Evolutionary conservation across 2,888 invertebrate species (phyloP).

Genomic region (Acrobeloides nanus): DNA sequence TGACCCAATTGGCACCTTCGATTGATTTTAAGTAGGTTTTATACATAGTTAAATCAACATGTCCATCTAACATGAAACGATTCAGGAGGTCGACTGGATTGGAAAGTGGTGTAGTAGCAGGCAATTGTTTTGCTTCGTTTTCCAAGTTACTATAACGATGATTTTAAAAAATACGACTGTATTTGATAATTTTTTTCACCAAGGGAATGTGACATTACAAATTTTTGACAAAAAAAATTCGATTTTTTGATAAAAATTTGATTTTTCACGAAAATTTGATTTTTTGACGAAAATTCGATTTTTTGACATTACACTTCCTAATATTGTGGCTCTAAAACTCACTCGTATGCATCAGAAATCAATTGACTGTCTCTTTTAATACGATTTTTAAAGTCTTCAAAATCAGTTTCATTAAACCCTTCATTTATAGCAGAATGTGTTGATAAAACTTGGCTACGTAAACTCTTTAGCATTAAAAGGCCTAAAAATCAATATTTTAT

Average conservation of each 20-base stretch:
- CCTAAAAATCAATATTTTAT: conserved; percentile 5
- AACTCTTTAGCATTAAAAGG: not conserved
- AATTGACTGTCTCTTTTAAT: conserved; percentile 1
- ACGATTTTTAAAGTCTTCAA: not conserved
- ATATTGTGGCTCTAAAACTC: no score
- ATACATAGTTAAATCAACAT: conserved; percentile 14
- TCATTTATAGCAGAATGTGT: not conserved
- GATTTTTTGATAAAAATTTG: no score
- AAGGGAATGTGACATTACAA: no score
- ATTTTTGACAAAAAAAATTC: no score
- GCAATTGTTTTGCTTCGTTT: conserved; percentile 11
- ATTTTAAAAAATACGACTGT: no score
- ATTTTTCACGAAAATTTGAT: no score
- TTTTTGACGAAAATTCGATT: no score
- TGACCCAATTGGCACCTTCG: not conserved
- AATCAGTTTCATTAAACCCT: not conserved
- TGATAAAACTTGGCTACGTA: conserved; percentile 4
- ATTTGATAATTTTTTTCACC: no score
- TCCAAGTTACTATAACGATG: conserved; percentile 18
- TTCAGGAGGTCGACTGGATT: conserved; percentile 18
- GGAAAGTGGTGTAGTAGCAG: conserved; percentile 12
- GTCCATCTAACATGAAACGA: conserved; percentile 16
- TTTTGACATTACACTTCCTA: no score
- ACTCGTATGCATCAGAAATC: conserved; percentile 17
- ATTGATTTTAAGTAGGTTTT: conserved; percentile 18